Base-by-base conservation (phyloP, 2,113 vertebrate genomes). In the Marmota monax region DNA sequence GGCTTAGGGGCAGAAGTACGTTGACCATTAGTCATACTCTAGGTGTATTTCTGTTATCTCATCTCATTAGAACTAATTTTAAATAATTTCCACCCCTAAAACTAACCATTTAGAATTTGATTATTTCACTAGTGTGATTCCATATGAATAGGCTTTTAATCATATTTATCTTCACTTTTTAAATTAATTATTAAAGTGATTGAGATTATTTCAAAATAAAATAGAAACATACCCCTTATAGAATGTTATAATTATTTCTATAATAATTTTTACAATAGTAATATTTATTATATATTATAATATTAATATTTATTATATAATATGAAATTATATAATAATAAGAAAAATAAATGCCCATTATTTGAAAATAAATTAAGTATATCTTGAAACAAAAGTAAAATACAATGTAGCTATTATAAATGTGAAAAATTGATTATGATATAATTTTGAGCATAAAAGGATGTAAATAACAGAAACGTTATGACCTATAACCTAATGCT, bases 341-440 rank as follows among this genome's bases (percentile, higher is more conserved):
- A 84, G 25, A 53, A 76, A 45, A 22, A 23, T 34, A 63, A 85
- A 72, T 63, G 2, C 1, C 11, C 25, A 94, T 78, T 78, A 86
- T 90, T 92, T 94, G 42, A 94, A 42, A 63, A 87, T 5, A 90
- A 45, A 61, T 63, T 82, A 92, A 45, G 63, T 56, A 86, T 70
- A 92, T 72, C 2, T 48, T 69, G 5, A 89, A 65, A 65, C 14
- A 78, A 77, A 73, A 51, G 53, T 11, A 48, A 17, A 73, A 14
- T 85, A 29, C 34, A 48, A 67, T 73, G 6, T 65, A n/a, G 76
- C 18, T 27, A 27, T 27, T 67, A 61, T 51, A 79, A 92, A 65
- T 51, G 1, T 51, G 22, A 76, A 96, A 79, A 61, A n/a, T 4
- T 87, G 48, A 11, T 83, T 87, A 83, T 34, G 11, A 63, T 74